Conservation (phyloP, 2,797 vertebrate species). For the Naso thynnoides region DNA sequence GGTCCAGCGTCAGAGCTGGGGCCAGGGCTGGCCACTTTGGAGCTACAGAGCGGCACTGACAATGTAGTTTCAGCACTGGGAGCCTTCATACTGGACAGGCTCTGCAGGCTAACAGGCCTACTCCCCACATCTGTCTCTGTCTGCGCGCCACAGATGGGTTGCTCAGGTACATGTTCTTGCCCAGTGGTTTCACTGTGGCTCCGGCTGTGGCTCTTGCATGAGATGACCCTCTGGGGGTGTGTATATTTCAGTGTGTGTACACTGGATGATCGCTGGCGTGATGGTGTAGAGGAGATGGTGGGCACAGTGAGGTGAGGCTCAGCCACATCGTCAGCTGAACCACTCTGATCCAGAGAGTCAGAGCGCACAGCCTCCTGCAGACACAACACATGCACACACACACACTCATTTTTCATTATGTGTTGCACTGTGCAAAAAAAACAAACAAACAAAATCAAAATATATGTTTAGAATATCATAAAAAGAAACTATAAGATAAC, state of each 20-base stretch:
- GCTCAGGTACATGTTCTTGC: constrained; percentile 55
- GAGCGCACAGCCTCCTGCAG: constrained; percentile 74
- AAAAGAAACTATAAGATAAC: background rate
- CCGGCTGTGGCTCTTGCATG: constrained; percentile 67
- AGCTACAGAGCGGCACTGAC: constrained; percentile 34
- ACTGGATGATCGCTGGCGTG: constrained; percentile 76
- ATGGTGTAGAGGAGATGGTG: constrained; percentile 64
- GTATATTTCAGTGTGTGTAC: constrained; percentile 75
- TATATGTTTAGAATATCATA: background rate
- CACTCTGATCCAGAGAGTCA: constrained; percentile 78
- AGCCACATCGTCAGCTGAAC: constrained; percentile 68
- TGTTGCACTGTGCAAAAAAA: background rate
- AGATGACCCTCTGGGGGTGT: constrained; percentile 77
- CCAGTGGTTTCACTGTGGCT: constrained; percentile 63
- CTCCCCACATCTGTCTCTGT: constrained; percentile 44
- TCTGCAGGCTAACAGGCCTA: constrained; percentile 42
- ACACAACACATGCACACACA: constrained; percentile 23
- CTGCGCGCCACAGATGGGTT: constrained; percentile 38
- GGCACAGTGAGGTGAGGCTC: constrained; percentile 68
- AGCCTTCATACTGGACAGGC: constrained; percentile 46
- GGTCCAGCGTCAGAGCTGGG: constrained; percentile 34
- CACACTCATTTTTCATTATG: constrained; percentile 15
- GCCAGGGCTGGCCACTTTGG: constrained; percentile 17
- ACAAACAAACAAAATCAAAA: background rate
- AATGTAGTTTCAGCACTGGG: constrained; percentile 33